Base-by-base conservation (phyloP, 2,888 invertebrate species). In the Oasisia sp. region DNA sequence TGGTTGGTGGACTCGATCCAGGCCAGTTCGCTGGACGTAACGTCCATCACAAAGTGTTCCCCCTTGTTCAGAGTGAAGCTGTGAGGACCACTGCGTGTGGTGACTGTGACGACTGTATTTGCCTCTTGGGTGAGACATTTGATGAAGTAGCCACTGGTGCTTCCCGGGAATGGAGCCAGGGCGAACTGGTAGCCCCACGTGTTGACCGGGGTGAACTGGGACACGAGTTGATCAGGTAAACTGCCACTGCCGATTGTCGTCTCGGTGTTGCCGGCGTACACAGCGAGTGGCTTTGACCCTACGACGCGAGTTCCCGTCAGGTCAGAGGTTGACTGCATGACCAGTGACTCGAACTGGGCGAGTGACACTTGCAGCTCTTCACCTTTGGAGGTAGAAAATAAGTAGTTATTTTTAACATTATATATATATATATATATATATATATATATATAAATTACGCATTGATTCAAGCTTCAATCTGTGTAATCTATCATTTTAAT, bases 91-190 rank as follows among this genome's bases (percentile, higher is more conserved):
- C 50, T 38, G 14, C 92, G 89, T 32, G 91, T 38, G 1, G 44
- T 44, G n/a, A 92, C n/a, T 38, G 12, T 91, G 90, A 92, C 74
- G 50, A 91, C 90, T 32, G 56, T 58, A 7, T 91, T 74, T 19
- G 92, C 44, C 19, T 89, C 89, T 11, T 58, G 12, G 19, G 74
- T n/a, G 27, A 74, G 74, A 74, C n/a, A 74, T 19, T 74, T 74
- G 14, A 74, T 74, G 27, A 27, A 74, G 74, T 74, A 74, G n/a
- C 74, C 74, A 3, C 27, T 27, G 14, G 74, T 74, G 89, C 89
- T 89, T n/a, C 91, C 89, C 44, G 92, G 92, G 44, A 92, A 89
- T 32, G 92, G 89, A 14, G 92, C 38, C 12, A 91, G n/a, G 32
- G 89, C 89, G 89, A 89, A 92, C 1, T 2, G 92, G 32, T 32